Base-by-base conservation (phyloP, 1,140 invertebrate genomes). In the Ganaspis sp. region DNA sequence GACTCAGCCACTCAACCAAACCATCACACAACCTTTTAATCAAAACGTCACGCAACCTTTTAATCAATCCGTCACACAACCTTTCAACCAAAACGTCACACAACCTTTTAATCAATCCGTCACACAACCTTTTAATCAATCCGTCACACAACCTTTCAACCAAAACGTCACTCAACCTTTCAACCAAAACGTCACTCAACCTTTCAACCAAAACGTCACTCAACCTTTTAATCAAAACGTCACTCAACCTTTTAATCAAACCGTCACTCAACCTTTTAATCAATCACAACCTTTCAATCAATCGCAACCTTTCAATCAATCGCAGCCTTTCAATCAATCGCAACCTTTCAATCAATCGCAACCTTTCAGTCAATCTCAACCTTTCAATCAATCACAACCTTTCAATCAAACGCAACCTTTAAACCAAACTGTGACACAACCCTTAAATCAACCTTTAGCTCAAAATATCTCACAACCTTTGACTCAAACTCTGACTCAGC, bases 231-330 rank as follows among this genome's bases (percentile, higher is more conserved):
- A 58, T 4, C 54, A 58, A 29, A 11, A 1, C 8, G 15, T 58
- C 21, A 15, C 54, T 4, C 54, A 58, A 26, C 54, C 54, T 26
- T 23, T 58, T 12, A 58, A 19, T 9, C 54, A 26, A 45, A 64
- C 77, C 19, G 34, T 75, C 45, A 71, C 77, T 0, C 64, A 53
- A 23, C 49, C 75, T 38, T 23, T 74, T 4, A 45, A 1, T 45
- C 76, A 1, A 40, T 80, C 29, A 42, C 73, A 12, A 78, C 83
- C 29, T 34, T 34, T 34, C 45, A n/a, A 17, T 17, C 9, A 17
- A n/a, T 3, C 29, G 6, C 29, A 34, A 34, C 1, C 26, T 4
- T 29, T 29, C 4, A 49, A 49, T 17, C 45, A 49, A 29, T 4
- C 54, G 5, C 54, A 58, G 45, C 15, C 45, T 49, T n/a, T 42